Base-by-base conservation (phyloP, 1,140 invertebrate species). In the Thalassaphorura encarpata region DNA sequence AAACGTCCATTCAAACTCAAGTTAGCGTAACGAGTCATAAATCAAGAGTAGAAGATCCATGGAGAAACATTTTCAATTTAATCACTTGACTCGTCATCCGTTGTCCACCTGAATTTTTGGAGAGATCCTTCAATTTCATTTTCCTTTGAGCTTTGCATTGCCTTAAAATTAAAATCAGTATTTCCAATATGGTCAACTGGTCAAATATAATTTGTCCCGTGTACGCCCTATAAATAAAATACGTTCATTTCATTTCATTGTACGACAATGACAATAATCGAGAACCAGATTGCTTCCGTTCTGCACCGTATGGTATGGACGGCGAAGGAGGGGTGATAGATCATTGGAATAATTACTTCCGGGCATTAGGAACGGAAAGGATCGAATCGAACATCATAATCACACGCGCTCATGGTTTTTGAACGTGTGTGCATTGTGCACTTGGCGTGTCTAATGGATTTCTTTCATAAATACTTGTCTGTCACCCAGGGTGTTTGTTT, bases 1-100 rank as follows among this genome's bases (percentile, higher is more conserved):
- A 67, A 66, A 62, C 64, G 62, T 67, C 64, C 61, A 66, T 67
- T 67, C 52, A 67, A 51, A 60, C 24, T 54, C 62, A 54, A 42
- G 19, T 21, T 28, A 53, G 51, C 55, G 62, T 45, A 58, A 61
- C 62, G 58, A 64, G 53, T 58, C 48, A 64, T 64, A 64, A 64
- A 64, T 64, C 62, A 61, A 64, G 53, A 62, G 55, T 42, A 45
- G 48, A 56, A n/a, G n/a, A n/a, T n/a, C 39, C 26, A 8, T 5
- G 13, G 3, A 46, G 26, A 46, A 6, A 6, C 19, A 4, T 21
- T 26, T 46, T 46, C 41, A 8, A 42, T n/a, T 19, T 42, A 36
- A 11, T 36, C 33, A 36, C 8, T n/a, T 36, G n/a, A n/a, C 8
- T 8, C 33, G n/a, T 36, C 33, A 8, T 8, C 33, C 33, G n/a